Base-by-base conservation (phyloP, 2,888 invertebrate species). In the Acanthosepion esculentum region DNA sequence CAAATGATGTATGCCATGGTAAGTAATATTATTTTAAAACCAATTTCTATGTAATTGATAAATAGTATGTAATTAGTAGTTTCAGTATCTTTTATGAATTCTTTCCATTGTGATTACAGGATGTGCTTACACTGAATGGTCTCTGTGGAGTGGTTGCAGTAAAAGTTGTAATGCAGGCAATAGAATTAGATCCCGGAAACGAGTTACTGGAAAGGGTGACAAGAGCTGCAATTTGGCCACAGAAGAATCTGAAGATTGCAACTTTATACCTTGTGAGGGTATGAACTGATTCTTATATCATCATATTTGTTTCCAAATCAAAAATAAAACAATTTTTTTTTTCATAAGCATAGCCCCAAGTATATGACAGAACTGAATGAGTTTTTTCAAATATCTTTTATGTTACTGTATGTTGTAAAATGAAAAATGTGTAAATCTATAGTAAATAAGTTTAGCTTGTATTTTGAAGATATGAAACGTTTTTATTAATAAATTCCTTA, bases 161-260 rank as follows among this genome's bases (percentile, higher is more conserved):
- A 93, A 93, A 29, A 48, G 50, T 10, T 93, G 93, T 29, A n/a
- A 93, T 93, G 29, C 48, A 48, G 93, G 93, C 12, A 93, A 93
- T 12, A 48, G 93, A 33, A 93, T 93, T 48, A 6, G 93, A 93
- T 29, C 93, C 6, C 12, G 93, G 10, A 93, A 93, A 53, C 48
- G 93, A 93, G 50, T 93, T 15, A 48, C 53, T n/a, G 53, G 53
- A 5, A 50, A 48, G 12, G 93, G 93, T 53, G 53, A 48, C 29
- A n/a, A n/a, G 29, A 53, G 53, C 48, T 93, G 93, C 26, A 93
- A 93, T 93, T 93, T 93, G 53, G n/a, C 93, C 29, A 93, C 93
- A n/a, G 93, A 93, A 93, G 93, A 93, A 48, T 53, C 93, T 41
- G 48, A 48, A n/a, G 93, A 93, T 93, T 93, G 93, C 10, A 93